Evolutionary conservation across 1,140 invertebrate genomes (phyloP).

Genomic region (Pogonus chalceus): DNA sequence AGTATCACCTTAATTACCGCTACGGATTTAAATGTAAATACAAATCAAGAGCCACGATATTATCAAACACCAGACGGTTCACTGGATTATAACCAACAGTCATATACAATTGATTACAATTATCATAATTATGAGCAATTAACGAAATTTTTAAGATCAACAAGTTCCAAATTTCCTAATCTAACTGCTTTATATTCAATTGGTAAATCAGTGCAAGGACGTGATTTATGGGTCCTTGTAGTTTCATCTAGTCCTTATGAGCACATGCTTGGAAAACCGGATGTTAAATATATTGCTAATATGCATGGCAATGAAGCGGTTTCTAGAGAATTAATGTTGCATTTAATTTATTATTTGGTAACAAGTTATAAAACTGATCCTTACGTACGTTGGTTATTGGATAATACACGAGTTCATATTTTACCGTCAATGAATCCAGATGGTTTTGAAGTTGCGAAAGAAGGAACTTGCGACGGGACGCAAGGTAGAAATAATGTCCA

Average conservation of each 20-base stretch:
- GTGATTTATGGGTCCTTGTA: conserved; percentile 91
- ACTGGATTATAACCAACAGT: conserved; percentile 12
- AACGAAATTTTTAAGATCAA: conserved; percentile 68
- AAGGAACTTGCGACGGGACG: conserved; percentile 77
- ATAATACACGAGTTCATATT: conserved; percentile 85
- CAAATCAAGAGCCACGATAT: not conserved
- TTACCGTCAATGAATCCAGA: conserved; percentile 90
- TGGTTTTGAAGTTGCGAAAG: conserved; percentile 76
- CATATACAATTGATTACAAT: conserved; percentile 55
- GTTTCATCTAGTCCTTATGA: conserved; percentile 80
- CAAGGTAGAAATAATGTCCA: conserved; percentile 80
- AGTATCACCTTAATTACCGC: too few species aligned
- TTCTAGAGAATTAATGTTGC: conserved; percentile 75
- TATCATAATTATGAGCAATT: conserved; percentile 86
- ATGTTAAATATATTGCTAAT: conserved; percentile 86
- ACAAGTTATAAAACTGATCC: conserved; percentile 69
- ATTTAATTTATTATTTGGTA: conserved; percentile 77
- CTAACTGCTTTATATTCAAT: conserved; percentile 84
- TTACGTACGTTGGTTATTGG: conserved; percentile 75
- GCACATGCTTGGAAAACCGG: conserved; percentile 84
- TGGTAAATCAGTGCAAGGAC: conserved; percentile 84
- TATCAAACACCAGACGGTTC: not conserved
- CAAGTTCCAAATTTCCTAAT: conserved; percentile 69
- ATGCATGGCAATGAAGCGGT: conserved; percentile 89
- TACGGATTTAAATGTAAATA: too few species aligned